Percentiles rank a stretch among this genome's conserved stretches.
These are phyloP conservation scores for Patiria pectinifera DNA, from an alignment of 53 echinoderm and acorn worm genomes.

Conservation along the genomic window DNA sequence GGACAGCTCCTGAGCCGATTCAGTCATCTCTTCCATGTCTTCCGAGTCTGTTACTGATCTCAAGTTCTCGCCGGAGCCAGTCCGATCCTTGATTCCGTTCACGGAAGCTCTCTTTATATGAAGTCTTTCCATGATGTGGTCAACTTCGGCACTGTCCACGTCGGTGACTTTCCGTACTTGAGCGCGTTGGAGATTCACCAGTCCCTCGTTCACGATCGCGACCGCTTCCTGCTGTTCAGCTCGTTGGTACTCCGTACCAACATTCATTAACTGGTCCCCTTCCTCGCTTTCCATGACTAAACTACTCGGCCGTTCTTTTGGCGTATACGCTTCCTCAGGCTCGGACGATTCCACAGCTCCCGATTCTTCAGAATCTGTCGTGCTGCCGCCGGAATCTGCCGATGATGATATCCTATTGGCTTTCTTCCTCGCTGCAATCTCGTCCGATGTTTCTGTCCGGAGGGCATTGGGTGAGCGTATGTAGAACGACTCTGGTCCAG, in stretches of 20 bases:
- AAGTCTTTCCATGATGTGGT: constrained; percentile 47
- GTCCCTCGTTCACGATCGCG: constrained; percentile 37
- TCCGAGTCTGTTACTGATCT: neutral
- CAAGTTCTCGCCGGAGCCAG: neutral
- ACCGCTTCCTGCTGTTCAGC: constrained; percentile 35
- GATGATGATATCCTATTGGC: constrained; percentile 64
- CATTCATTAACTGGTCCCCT: constrained; percentile 7
- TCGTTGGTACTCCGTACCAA: constrained; percentile 33
- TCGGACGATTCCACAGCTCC: constrained; percentile 47
- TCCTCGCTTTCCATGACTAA: constrained; percentile 21
- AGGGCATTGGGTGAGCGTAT: constrained; percentile 9
- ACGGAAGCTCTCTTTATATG: neutral
- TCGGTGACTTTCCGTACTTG: constrained; percentile 57
- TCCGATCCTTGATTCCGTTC: constrained; percentile 5
- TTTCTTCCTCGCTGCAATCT: constrained; percentile 22
- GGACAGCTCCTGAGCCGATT: constrained; percentile 22
- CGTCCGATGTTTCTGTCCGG: constrained; percentile 11
- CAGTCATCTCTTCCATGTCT: constrained; percentile 32
- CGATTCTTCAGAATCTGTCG: constrained; percentile 72
- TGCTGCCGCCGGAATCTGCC: constrained; percentile 71
- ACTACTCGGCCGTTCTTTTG: constrained; percentile 25
- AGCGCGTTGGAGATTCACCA: constrained; percentile 43
- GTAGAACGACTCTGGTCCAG: neutral
- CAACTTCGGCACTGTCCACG: constrained; percentile 46
- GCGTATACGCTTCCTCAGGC: constrained; percentile 38